Evolutionary conservation across 2,888 invertebrate species (phyloP).

Genomic region (Agrochola lychnidis): DNA sequence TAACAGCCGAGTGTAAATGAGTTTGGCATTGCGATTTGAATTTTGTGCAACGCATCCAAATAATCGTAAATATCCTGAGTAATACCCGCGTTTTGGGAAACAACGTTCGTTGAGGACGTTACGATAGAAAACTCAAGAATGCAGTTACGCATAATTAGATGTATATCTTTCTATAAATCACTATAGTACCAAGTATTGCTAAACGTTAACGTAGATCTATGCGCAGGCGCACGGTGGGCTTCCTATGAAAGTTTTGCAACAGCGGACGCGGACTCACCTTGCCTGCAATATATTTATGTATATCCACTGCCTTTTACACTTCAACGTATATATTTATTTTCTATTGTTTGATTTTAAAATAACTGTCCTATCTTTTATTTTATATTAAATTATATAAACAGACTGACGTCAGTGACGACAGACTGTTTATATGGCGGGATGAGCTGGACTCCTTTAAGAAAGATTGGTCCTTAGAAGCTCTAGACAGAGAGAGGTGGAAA

Average conservation of each 20-base stretch:
- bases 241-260: slow-evolving; percentile 75
- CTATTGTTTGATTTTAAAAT: slow-evolving; percentile 1
- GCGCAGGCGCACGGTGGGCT: slow-evolving; percentile 55
- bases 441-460: too few relatives aligned
- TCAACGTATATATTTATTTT: not conserved
- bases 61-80: slow-evolving; percentile 52
- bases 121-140: slow-evolving; percentile 54
- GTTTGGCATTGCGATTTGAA: slow-evolving; percentile 45
- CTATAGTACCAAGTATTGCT: slow-evolving; percentile 70
- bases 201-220: slow-evolving; percentile 57
- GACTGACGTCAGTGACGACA: too few relatives aligned
- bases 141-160: slow-evolving; percentile 68
- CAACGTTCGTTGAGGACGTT: slow-evolving; percentile 52
- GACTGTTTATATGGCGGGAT: too few relatives aligned
- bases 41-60: slow-evolving; percentile 58
- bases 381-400: not conserved
- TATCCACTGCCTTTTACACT: slow-evolving; percentile 66
- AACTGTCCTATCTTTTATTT: not conserved
- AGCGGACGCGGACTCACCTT: slow-evolving; percentile 70
- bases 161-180: slow-evolving; percentile 74
- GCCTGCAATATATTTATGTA: slow-evolving; percentile 71
- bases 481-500: too few relatives aligned
- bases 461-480: too few relatives aligned
- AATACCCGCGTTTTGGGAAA: slow-evolving; percentile 41
- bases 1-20: slow-evolving; percentile 47